Evolutionary conservation across 1,140 invertebrate genomes (phyloP).

Genomic region (Antheraea pernyi): DNA sequence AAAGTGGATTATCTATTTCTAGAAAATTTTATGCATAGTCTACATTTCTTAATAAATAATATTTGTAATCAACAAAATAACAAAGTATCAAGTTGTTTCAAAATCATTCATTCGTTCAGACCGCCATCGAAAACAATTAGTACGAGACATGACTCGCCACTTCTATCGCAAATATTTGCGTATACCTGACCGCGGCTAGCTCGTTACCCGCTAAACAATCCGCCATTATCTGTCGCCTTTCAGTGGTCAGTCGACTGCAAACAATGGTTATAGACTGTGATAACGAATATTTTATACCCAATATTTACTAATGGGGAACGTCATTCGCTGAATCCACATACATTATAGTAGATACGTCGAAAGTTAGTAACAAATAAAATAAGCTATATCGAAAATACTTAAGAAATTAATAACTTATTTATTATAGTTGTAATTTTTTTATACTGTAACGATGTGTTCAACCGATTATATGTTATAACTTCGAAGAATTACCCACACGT

Average conservation of each 20-base stretch:
- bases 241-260: constrained; percentile 8
- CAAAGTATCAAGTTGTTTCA: neutral
- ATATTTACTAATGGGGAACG: neutral
- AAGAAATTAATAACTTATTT: too few relatives aligned
- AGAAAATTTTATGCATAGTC: too few relatives aligned
- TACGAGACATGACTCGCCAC: constrained; percentile 9
- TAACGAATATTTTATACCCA: neutral
- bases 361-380: too few relatives aligned
- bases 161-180: constrained; percentile 10
- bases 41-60: too few relatives aligned
- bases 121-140: neutral
- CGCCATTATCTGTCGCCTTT: constrained; percentile 11
- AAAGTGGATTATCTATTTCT: too few relatives aligned
- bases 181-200: constrained; percentile 13
- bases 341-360: neutral
- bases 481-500: too few relatives aligned
- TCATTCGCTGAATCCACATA: neutral
- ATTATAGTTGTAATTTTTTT: too few relatives aligned
- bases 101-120: neutral
- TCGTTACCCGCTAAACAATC: constrained; percentile 13
- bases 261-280: neutral
- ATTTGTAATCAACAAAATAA: too few relatives aligned
- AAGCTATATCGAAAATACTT: too few relatives aligned
- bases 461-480: too few relatives aligned
- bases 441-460: too few relatives aligned